Base-by-base conservation (phyloP, 2,797 vertebrate species). In the Anguilla anguilla region DNA sequence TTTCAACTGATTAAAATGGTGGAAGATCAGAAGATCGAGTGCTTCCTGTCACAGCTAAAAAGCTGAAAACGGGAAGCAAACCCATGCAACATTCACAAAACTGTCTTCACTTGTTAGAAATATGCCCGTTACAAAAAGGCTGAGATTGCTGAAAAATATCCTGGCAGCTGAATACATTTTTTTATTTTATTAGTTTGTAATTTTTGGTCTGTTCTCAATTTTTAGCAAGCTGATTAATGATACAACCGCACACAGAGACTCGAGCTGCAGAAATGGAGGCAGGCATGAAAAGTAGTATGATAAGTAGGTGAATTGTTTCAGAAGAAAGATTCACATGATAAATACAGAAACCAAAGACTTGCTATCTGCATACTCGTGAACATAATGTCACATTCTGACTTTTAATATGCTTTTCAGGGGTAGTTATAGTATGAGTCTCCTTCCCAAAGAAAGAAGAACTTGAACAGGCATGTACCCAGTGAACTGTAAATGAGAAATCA, bases 401-500 rank as follows among this genome's bases (percentile, higher is more conserved):
- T 49, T 49, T 49, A 81, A 46, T 22, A 49, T 25, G 19, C 35
- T 22, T 39, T 39, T 19, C n/a, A 46, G 39, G 72, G 72, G 19
- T 49, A 39, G 51, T 7, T 6, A 5, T 46, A 81, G 19, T 22
- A 46, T 43, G 77, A 35, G 2, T 87, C 43, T 55, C 28, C 57
- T 74, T 67, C 25, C n/a, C 19, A n/a, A 43, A 69, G 81, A 69
- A 83, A 84, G 31, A 49, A 51, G 39, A 69, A 49, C 81, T 55
- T 51, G 28, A 51, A 43, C n/a, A 67, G 43, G 61, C 28, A 53
- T 57, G 51, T 57, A 94, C 92, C 92, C 90, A 89, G 92, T 91
- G 92, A 93, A 92, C 90, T 89, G 87, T 69, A 82, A 90, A 90
- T 89, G 79, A 83, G 85, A 91, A 92, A 90, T 95, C 94, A 94